Conservation (phyloP, 2,797 vertebrate species). For the Falco concolor region DNA sequence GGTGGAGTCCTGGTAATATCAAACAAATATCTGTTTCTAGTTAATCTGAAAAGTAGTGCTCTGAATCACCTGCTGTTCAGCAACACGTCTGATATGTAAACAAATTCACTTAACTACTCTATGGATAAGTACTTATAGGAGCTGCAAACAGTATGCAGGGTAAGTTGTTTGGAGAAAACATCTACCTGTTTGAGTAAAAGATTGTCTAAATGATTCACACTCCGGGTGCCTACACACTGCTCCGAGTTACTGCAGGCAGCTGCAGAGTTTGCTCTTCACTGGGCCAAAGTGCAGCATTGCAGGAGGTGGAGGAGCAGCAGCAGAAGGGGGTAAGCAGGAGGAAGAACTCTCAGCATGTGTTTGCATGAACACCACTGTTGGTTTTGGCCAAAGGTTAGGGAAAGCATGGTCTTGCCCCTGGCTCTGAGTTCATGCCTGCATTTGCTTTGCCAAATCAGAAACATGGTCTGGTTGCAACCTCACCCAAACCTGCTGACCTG, state of each 20-base stretch:
- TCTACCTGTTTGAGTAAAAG: background rate
- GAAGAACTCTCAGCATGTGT: background rate
- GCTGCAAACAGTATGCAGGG: background rate
- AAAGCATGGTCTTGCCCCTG: background rate
- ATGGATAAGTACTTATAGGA: background rate
- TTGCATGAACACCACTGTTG: background rate
- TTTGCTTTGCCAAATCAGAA: background rate
- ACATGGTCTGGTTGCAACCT: background rate
- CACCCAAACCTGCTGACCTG: background rate
- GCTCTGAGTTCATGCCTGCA: background rate
- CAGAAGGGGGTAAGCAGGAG: background rate
- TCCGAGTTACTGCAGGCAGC: background rate
- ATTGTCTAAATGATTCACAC: background rate
- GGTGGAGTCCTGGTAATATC: constrained; percentile 38
- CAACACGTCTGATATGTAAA: background rate
- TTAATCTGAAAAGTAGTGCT: background rate
- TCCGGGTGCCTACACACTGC: background rate
- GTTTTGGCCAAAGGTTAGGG: background rate
- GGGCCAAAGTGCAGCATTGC: background rate
- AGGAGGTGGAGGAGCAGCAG: background rate
- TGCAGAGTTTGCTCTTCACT: background rate
- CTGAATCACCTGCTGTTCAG: background rate
- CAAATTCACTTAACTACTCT: background rate
- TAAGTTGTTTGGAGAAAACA: background rate
- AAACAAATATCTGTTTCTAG: background rate